Evolutionary conservation across 2,888 invertebrate species (phyloP).

Genomic region (Watsonalla binaria): DNA sequence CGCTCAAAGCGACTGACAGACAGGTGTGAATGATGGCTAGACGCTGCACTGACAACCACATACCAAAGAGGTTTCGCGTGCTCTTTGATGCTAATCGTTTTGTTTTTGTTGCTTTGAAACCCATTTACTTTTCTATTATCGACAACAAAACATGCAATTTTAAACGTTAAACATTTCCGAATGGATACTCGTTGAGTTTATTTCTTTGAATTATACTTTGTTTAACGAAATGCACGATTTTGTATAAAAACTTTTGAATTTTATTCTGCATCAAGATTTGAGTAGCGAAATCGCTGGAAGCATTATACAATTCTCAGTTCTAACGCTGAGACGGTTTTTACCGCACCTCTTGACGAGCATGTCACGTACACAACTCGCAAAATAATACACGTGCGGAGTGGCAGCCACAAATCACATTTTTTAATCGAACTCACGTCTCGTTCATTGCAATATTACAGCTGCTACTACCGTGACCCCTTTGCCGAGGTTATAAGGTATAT

Average conservation of each 20-base stretch:
- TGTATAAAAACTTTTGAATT: conserved; percentile 25
- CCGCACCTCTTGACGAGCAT: conserved; percentile 50
- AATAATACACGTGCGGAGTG: conserved; percentile 71
- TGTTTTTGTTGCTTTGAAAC: conserved; percentile 38
- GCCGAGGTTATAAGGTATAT: conserved; percentile 25
- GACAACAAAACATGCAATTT: conserved; percentile 17
- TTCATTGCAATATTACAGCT: conserved; percentile 26
- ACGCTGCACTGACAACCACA: conserved; percentile 61
- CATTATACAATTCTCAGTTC: conserved; percentile 32
- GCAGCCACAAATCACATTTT: conserved; percentile 77
- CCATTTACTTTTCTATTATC: conserved; percentile 32
- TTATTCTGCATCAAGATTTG: conserved; percentile 24
- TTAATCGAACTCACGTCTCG: conserved; percentile 73
- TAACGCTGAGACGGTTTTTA: conserved; percentile 40
- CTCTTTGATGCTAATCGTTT: conserved; percentile 60
- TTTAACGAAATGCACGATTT: conserved; percentile 7
- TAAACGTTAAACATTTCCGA: conserved; percentile 6
- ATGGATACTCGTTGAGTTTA: not conserved
- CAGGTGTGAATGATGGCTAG: conserved; percentile 62
- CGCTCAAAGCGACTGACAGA: conserved; percentile 57
- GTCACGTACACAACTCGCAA: conserved; percentile 69
- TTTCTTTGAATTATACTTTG: not conserved
- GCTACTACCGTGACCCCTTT: conserved; percentile 18
- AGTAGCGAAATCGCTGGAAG: conserved; percentile 19
- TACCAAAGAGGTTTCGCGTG: conserved; percentile 39